Conservation (phyloP, 1,140 invertebrate genomes). For the Acromyrmex echinatior region DNA sequence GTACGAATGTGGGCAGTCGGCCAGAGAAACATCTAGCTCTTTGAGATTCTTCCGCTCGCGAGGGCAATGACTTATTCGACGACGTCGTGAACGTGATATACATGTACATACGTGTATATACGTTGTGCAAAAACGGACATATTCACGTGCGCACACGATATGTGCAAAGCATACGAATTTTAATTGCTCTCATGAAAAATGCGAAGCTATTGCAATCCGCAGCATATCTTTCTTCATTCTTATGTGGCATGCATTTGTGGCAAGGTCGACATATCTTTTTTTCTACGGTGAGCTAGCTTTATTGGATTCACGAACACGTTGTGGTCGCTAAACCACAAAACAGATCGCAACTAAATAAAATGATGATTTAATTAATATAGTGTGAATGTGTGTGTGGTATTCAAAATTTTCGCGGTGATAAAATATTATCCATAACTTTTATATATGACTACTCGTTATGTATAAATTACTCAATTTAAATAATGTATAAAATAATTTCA, state of each 20-base stretch:
- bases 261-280: not conserved
- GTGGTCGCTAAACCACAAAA: conserved; percentile 6
- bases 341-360: not conserved
- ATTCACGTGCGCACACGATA: not conserved
- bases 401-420: not conserved
- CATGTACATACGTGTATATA: not conserved
- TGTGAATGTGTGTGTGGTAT: not conserved
- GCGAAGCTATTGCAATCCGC: not conserved
- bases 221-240: not conserved
- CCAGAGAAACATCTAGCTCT: conserved; percentile 77
- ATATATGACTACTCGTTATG: not conserved
- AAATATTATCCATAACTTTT: not conserved
- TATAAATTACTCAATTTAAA: not conserved
- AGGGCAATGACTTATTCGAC: conserved; percentile 77
- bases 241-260: not conserved
- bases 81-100: conserved; percentile 20
- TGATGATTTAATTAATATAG: conserved; percentile 2
- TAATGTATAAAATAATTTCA: too few relatives aligned
- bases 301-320: not conserved
- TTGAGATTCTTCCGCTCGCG: conserved; percentile 73
- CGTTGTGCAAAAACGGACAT: not conserved
- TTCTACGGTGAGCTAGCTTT: too few relatives aligned
- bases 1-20: conserved; percentile 75
- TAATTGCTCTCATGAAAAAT: not conserved
- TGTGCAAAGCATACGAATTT: not conserved